phyloP scores from a whole-genome alignment of 2,797 vertebrate genomes.

The Phaenicophaeus curvirostris region DNA sequence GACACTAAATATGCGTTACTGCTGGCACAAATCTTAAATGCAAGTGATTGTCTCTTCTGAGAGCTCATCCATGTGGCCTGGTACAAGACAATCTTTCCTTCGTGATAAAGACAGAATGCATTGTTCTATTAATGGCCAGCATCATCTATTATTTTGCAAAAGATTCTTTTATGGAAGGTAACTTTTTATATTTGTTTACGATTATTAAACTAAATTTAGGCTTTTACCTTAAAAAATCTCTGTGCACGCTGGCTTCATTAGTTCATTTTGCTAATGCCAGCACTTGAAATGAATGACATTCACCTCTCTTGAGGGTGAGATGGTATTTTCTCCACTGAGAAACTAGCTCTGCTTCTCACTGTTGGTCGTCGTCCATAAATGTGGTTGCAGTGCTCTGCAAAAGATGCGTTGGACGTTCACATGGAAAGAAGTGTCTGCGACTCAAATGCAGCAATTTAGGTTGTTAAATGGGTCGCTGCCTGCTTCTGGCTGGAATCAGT shows the following conservation, averaged over 20 bases:
- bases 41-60: neutral
- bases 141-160: neutral
- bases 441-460: too few relatives aligned
- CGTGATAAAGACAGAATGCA: too few relatives aligned
- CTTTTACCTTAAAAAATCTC: neutral
- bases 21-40: fast-evolving
- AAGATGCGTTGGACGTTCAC: too few relatives aligned
- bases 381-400: too few relatives aligned
- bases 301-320: too few relatives aligned
- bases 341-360: too few relatives aligned
- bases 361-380: too few relatives aligned
- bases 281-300: neutral
- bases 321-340: too few relatives aligned
- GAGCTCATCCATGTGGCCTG: neutral
- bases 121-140: too few relatives aligned
- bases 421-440: too few relatives aligned
- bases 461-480: too few relatives aligned
- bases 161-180: neutral
- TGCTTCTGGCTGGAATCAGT: too few relatives aligned
- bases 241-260: neutral
- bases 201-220: neutral
- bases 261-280: neutral
- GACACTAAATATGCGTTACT: neutral
- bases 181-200: neutral
- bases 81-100: neutral